These are phyloP conservation scores for Drosophila kokeensis DNA, from an alignment of 2,888 invertebrate genomes.

Conservation along the genomic window DNA sequence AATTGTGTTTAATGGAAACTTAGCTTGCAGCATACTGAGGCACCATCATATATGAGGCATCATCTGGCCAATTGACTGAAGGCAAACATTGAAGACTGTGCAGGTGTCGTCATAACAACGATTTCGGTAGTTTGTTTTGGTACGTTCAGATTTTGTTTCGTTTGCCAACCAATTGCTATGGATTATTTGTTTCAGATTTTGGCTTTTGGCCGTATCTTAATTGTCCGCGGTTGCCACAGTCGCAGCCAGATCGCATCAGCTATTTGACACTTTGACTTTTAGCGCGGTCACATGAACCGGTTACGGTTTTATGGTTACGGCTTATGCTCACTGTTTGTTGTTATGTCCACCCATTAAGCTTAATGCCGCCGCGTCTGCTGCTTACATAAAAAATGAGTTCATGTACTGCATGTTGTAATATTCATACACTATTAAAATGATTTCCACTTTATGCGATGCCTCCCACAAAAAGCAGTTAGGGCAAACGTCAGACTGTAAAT, in stretches of 20 bases:
- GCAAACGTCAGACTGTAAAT: conserved; percentile 31
- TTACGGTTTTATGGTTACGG: conserved; percentile 40
- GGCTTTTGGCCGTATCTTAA: conserved; percentile 49
- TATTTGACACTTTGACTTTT: conserved; percentile 70
- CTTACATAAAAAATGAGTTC: conserved; percentile 75
- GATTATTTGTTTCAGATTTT: conserved; percentile 38
- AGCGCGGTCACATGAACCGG: conserved; percentile 62
- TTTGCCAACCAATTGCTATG: conserved; percentile 20
- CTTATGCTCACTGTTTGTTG: conserved; percentile 33
- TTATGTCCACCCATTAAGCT: conserved; percentile 60
- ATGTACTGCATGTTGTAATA: conserved; percentile 59
- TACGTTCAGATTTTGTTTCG: conserved; percentile 32
- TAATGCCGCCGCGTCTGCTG: conserved; percentile 49
- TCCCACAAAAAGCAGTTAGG: neutral
- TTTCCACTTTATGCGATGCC: conserved; percentile 32
- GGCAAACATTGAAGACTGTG: neutral
- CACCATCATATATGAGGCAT: conserved; percentile 14
- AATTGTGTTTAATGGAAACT: conserved; percentile 33
- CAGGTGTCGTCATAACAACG: conserved; percentile 24
- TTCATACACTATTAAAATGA: conserved; percentile 48
- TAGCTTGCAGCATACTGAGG: conserved; percentile 21
- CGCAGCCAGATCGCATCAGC: conserved; percentile 55
- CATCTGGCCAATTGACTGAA: neutral
- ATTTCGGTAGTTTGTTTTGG: conserved; percentile 11
- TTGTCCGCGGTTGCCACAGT: conserved; percentile 41